A percentile compares a stretch with the other conserved stretches of the same genome.
Evolutionary conservation across 2,888 invertebrate genomes (phyloP).

Genomic region (Mactromeris polynyma): DNA sequence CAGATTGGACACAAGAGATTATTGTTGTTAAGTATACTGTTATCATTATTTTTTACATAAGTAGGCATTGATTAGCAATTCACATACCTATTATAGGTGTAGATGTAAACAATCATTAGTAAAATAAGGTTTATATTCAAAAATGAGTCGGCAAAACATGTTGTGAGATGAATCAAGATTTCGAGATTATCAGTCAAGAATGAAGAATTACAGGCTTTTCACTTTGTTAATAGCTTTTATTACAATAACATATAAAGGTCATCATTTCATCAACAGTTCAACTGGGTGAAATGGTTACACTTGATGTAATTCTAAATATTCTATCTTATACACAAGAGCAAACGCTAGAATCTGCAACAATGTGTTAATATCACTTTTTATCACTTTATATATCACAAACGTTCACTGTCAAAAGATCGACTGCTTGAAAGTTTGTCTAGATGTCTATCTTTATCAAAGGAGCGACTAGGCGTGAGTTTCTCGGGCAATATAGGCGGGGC

Average conservation of each 20-base stretch:
- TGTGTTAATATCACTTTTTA: constrained; percentile 7
- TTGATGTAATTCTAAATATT: background rate
- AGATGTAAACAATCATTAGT: too few species aligned
- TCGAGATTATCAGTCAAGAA: background rate
- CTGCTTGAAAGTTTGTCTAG: constrained; percentile 5
- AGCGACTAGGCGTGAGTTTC: constrained; percentile 62
- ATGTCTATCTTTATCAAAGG: constrained; percentile 37
- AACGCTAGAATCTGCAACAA: background rate
- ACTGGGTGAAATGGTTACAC: background rate
- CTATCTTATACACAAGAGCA: constrained; percentile 1
- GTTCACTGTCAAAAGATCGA: constrained; percentile 35
- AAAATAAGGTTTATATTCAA: background rate
- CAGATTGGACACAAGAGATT: too few species aligned
- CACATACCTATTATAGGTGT: too few species aligned
- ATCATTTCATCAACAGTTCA: constrained; percentile 6
- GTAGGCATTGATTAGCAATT: too few species aligned
- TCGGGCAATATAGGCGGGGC: constrained; percentile 58
- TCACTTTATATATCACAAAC: constrained; percentile 27
- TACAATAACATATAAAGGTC: background rate
- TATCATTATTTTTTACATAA: too few species aligned
- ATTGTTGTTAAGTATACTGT: too few species aligned
- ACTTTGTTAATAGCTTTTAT: background rate
- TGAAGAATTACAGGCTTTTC: background rate
- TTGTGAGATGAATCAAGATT: background rate
- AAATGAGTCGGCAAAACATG: background rate